Percentiles rank a stretch among this genome's conserved stretches.
These are phyloP conservation scores for Synanthedon vespiformis DNA, from an alignment of 2,888 invertebrate species.

Conservation along the genomic window DNA sequence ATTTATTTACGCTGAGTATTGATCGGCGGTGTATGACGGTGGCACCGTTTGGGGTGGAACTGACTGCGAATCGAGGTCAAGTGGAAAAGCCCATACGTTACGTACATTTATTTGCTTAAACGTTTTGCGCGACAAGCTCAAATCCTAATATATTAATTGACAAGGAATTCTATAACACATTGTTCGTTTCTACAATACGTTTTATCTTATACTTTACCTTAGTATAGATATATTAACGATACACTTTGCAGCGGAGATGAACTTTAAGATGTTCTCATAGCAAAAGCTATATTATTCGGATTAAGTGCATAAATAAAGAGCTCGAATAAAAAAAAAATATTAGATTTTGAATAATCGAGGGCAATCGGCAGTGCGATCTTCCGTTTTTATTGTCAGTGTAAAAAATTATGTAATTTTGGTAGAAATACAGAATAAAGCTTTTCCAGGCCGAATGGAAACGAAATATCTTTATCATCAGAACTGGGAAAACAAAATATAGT, in stretches of 20 bases:
- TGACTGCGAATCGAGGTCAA: conserved; percentile 49
- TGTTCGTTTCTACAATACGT: neutral
- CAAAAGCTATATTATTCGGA: neutral
- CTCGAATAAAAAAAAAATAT: too few species aligned
- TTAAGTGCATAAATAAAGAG: too few species aligned
- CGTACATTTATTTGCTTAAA: conserved; percentile 29
- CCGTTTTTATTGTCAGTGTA: too few species aligned
- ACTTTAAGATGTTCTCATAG: neutral
- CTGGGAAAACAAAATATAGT: neutral
- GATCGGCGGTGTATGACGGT: conserved; percentile 47
- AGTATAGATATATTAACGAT: too few species aligned
- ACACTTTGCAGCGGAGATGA: too few species aligned
- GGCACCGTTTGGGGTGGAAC: conserved; percentile 39
- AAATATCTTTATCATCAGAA: neutral
- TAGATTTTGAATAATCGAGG: too few species aligned
- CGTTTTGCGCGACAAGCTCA: conserved; percentile 19
- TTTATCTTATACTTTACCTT: neutral
- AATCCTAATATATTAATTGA: neutral
- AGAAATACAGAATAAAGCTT: too few species aligned
- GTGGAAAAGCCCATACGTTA: conserved; percentile 37
- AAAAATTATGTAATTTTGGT: too few species aligned
- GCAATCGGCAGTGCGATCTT: too few species aligned
- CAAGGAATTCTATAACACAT: neutral
- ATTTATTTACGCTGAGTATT: conserved; percentile 62
- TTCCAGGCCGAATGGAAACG: too few species aligned